phyloP scores from a whole-genome alignment of 2,888 invertebrate genomes.

The Dolomedes plantarius region DNA sequence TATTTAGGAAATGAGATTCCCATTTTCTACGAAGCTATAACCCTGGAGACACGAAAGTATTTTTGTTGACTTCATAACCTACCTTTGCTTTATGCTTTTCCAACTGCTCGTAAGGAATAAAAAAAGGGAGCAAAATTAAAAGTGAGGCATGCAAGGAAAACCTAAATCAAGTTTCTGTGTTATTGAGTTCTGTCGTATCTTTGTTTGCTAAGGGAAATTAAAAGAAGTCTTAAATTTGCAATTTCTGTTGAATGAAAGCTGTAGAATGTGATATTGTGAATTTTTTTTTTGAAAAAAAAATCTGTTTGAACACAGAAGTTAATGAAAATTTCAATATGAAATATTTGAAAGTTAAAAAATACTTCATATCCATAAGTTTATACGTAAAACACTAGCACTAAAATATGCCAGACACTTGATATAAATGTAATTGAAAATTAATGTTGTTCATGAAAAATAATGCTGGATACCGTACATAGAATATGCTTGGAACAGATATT shows the following conservation, averaged over 20 bases:
- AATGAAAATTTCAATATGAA: too few relatives aligned
- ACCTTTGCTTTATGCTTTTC: background rate
- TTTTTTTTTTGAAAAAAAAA: too few relatives aligned
- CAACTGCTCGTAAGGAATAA: background rate
- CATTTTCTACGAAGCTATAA: background rate
- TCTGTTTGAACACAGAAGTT: too few relatives aligned
- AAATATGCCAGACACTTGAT: too few relatives aligned
- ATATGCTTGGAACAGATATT: too few relatives aligned
- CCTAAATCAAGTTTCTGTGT: background rate
- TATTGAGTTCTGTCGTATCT: background rate
- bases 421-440: too few relatives aligned
- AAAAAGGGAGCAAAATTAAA: background rate
- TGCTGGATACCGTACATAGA: too few relatives aligned
- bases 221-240: background rate
- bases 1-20: constrained; percentile 1
- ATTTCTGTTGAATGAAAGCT: background rate
- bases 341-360: too few relatives aligned
- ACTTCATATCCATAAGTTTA: too few relatives aligned
- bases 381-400: too few relatives aligned
- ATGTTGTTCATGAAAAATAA: too few relatives aligned
- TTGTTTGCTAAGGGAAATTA: background rate
- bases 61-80: background rate
- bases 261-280: too few relatives aligned
- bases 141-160: background rate
- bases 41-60: background rate